Base-by-base conservation (phyloP, 1,140 invertebrate genomes). In the Pseudomyrmex flavicornis region DNA sequence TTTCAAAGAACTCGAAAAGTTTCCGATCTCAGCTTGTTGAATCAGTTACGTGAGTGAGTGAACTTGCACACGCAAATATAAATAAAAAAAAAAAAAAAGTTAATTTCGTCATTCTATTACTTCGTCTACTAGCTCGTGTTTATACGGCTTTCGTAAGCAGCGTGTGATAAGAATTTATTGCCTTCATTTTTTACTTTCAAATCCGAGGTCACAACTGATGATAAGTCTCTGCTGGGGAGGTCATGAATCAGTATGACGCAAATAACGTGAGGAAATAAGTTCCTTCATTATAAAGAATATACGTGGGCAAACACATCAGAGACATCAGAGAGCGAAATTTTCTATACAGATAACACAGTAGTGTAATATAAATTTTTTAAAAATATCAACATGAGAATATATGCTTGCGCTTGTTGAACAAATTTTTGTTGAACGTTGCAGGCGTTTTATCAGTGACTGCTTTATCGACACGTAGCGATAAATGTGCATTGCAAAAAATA, bases 191-290 rank as follows among this genome's bases (percentile, higher is more conserved):
- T 66, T 35, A 35, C 35, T 35, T 68, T 15, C 61, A 22, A 85
- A 85, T 74, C 48, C 35, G n/a, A 58, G 17, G 10, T 26, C 54
- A 35, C 35, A 44, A 9, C 1, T 46, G 76, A 85, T 86, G 74
- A 66, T 46, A 76, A 22, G 20, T 44, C 20, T 61, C 26, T 20
- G 9, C 12, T 2, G 13, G 13, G 35, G 4, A 66, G 20, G 13
- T 35, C 13, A 50, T 50, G 5, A 70, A 72, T 72, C 44, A 12
- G 35, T 10, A 2, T 17, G 22, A 72, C 44, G 13, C 22, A 70
- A 70, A 46, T 26, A 20, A 8, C 10, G 8, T 54, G 54, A 56
- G 10, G 5, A 58, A 68, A 46, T 68, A 50, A 26, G 12, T 54
- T 17, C 5, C 12, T 66, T 44, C 7, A 54, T 63, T 54, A 56